These are phyloP conservation scores for Listronotus bonariensis DNA, from an alignment of 1,140 invertebrate species.

Conservation along the genomic window DNA sequence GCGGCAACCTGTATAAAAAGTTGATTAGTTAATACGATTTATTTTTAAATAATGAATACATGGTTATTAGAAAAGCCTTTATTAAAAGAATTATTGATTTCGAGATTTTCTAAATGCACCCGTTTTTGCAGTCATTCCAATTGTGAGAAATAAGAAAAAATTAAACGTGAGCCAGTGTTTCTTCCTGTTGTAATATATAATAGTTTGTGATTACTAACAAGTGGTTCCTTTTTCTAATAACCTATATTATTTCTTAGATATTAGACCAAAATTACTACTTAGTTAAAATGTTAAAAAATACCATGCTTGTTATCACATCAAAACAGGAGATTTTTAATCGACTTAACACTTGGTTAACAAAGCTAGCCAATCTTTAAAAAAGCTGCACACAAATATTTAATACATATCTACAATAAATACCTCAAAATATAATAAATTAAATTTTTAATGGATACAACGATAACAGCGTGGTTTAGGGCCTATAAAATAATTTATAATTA, in stretches of 20 bases:
- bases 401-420: neutral
- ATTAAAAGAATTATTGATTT: too few species aligned
- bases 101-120: too few species aligned
- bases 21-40: neutral
- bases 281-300: neutral
- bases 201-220: too few species aligned
- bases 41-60: neutral
- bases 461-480: neutral
- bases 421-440: neutral
- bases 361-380: constrained; percentile 2
- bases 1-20: constrained; percentile 61
- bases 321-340: neutral
- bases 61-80: too few species aligned
- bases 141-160: too few species aligned
- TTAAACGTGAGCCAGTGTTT: too few species aligned
- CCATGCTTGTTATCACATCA: neutral
- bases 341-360: constrained; percentile 4
- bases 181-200: too few species aligned
- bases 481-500: neutral
- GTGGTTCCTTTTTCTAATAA: constrained; percentile 2
- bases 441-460: neutral
- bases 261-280: neutral
- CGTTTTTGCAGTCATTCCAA: too few species aligned
- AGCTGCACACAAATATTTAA: neutral
- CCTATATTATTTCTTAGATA: neutral